Evolutionary conservation across 2,113 vertebrate genomes (phyloP).

Genomic region (Aegypius monachus): DNA sequence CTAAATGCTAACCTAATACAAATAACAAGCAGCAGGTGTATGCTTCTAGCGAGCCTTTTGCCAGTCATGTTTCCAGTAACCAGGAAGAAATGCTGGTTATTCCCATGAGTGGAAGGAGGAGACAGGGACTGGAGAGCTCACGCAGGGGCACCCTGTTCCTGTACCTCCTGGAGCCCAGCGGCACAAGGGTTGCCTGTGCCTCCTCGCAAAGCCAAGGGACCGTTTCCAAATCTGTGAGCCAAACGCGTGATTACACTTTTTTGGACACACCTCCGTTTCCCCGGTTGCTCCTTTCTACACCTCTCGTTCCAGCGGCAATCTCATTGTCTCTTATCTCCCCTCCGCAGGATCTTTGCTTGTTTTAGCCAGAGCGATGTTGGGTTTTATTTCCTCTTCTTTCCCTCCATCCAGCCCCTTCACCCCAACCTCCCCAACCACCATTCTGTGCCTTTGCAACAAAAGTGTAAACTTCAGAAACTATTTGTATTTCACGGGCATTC

Average conservation of each 20-base stretch:
- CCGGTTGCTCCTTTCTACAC: not conserved
- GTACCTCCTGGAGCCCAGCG: not conserved
- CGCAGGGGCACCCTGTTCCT: not conserved
- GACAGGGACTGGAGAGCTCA: not conserved
- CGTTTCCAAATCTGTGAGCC: not conserved
- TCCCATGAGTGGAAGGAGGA: not conserved
- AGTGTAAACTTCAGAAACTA: constrained; percentile 54
- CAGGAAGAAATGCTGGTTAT: not conserved
- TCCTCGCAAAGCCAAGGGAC: not conserved
- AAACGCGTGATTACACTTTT: not conserved
- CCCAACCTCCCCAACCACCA: not conserved
- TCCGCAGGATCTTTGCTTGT: not conserved
- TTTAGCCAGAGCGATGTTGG: not conserved
- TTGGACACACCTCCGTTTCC: constrained; percentile 10
- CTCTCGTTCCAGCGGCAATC: not conserved
- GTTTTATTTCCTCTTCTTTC: constrained; percentile 16
- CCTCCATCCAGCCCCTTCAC: not conserved
- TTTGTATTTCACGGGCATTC: constrained; percentile 51
- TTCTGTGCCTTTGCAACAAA: not conserved
- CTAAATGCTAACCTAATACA: not conserved
- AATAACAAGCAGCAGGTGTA: not conserved
- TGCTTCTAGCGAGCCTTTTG: not conserved
- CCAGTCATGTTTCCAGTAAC: not conserved
- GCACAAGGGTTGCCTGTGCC: not conserved
- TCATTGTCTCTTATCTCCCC: constrained; percentile 29